Conservation (phyloP, 2,797 vertebrate species). For the Erethizon dorsatum region DNA sequence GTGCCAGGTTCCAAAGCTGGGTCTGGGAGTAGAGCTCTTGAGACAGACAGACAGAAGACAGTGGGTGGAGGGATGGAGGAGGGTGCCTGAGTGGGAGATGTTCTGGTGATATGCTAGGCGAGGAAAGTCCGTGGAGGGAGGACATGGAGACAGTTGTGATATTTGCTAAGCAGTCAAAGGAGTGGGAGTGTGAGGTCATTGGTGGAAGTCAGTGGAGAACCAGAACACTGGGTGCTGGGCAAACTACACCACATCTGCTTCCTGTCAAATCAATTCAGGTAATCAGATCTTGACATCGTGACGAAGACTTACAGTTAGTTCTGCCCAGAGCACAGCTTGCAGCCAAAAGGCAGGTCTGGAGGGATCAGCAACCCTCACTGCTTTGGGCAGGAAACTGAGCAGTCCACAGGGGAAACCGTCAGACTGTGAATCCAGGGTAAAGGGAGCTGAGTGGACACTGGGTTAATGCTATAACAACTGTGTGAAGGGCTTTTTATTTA, state of each 20-base stretch:
- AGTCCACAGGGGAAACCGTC: background rate
- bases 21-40: background rate
- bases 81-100: background rate
- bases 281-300: background rate
- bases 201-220: background rate
- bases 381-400: background rate
- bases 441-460: background rate
- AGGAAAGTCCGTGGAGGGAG: background rate
- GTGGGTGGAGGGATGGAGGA: background rate
- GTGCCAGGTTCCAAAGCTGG: background rate
- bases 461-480: background rate
- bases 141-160: background rate
- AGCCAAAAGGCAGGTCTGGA: background rate
- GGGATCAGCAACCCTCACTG: background rate
- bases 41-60: background rate
- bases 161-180: background rate
- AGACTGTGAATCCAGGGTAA: background rate
- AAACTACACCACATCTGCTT: background rate
- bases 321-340: background rate
- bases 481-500: background rate
- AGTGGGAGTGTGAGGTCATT: background rate
- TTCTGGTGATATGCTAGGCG: background rate
- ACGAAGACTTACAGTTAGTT: background rate
- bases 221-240: background rate
- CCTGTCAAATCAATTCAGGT: background rate